Conservation (phyloP, 2,113 vertebrate species). For the Leptodactylus fuscus region DNA sequence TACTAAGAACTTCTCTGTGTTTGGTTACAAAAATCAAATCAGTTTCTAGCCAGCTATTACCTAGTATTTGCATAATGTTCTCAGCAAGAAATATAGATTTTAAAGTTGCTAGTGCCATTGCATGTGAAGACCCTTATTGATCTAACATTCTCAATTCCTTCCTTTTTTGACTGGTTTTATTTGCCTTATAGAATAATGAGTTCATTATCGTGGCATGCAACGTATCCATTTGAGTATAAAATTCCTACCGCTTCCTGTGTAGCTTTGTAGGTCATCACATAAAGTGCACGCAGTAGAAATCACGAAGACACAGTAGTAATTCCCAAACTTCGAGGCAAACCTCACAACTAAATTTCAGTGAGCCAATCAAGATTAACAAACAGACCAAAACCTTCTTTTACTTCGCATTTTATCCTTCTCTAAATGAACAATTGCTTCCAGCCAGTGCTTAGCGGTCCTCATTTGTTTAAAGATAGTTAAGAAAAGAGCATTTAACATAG, state of each 20-base stretch:
- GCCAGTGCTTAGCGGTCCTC: background rate
- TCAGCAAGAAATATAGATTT: slow-evolving; percentile 64
- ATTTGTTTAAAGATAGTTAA: background rate
- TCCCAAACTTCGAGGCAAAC: background rate
- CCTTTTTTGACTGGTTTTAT: slow-evolving; percentile 58
- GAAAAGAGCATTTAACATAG: no score
- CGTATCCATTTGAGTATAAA: slow-evolving; percentile 51
- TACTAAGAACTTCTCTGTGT: background rate
- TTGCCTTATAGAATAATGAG: slow-evolving; percentile 61
- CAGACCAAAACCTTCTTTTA: background rate
- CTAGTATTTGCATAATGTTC: slow-evolving; percentile 63
- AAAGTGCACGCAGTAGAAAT: background rate
- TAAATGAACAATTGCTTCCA: background rate
- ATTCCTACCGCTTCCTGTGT: background rate
- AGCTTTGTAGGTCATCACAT: background rate
- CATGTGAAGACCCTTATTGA: slow-evolving; percentile 61
- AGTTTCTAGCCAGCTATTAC: slow-evolving; percentile 59
- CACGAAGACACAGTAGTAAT: background rate
- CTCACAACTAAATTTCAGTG: background rate
- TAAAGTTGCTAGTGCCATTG: slow-evolving; percentile 61
- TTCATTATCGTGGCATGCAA: slow-evolving; percentile 55
- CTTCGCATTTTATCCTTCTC: background rate
- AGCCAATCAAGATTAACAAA: background rate
- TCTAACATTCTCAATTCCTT: slow-evolving; percentile 64
- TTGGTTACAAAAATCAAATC: slow-evolving; percentile 50